These are phyloP conservation scores for Ephestia elutella DNA, from an alignment of 1,140 invertebrate genomes.

Conservation along the genomic window DNA sequence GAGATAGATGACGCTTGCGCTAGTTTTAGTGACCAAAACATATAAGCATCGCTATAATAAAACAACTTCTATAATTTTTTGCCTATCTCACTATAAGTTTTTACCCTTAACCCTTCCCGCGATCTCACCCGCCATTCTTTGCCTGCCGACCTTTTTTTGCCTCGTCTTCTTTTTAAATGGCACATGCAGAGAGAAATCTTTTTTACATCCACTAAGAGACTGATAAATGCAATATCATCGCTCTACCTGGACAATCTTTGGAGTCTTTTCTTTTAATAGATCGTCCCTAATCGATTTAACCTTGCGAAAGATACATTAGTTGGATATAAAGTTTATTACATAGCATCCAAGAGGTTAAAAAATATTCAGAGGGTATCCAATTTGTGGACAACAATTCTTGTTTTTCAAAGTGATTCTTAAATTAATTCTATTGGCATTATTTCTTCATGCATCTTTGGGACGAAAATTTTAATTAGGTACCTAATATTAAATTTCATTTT, in stretches of 20 bases:
- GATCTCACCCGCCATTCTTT: conserved; percentile 62
- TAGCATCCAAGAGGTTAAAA: not conserved
- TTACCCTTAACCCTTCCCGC: conserved; percentile 64
- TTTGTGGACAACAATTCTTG: no score
- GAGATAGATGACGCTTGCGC: not conserved
- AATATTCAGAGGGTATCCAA: no score
- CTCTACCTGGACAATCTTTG: conserved; percentile 60
- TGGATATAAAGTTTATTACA: conserved; percentile 1
- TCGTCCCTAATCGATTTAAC: conserved; percentile 60
- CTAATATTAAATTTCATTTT: no score
- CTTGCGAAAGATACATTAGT: conserved; percentile 17
- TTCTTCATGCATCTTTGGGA: no score
- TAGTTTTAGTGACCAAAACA: conserved; percentile 29
- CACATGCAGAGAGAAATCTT: conserved; percentile 64
- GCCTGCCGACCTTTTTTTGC: conserved; percentile 62
- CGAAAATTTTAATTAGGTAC: no score
- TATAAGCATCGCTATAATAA: conserved; percentile 28
- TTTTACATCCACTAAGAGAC: conserved; percentile 50
- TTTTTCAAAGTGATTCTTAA: no score
- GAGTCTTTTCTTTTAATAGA: conserved; percentile 60
- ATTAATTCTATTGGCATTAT: no score
- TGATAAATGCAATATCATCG: conserved; percentile 69
- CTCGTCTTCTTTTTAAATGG: conserved; percentile 66
- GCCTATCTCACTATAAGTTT: conserved; percentile 46
- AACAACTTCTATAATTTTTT: conserved; percentile 62